Percentiles rank a stretch among this genome's conserved stretches.
phyloP scores from a whole-genome alignment of 2,888 invertebrate genomes.

The Habroteleia sp. region DNA sequence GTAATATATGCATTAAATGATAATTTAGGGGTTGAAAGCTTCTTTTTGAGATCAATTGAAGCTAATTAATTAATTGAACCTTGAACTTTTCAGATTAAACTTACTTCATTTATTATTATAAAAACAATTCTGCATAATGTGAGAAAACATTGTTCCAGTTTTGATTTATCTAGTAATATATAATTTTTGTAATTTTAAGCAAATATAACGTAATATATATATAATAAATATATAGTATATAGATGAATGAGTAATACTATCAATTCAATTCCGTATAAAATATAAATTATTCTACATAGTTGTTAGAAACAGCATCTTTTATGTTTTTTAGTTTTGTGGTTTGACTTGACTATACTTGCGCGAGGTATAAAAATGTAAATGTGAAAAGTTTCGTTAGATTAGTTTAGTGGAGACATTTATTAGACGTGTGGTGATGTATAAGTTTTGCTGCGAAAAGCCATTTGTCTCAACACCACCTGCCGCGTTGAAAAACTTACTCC shows the following conservation, averaged over 20 bases:
- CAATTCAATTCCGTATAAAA: too few species aligned
- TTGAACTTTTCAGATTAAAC: slow-evolving; percentile 15
- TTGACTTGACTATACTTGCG: slow-evolving; percentile 20
- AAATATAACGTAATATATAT: too few species aligned
- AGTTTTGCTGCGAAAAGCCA: slow-evolving; percentile 60
- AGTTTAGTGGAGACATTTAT: slow-evolving; percentile 64
- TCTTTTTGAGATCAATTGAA: slow-evolving; percentile 40
- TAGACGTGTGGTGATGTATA: slow-evolving; percentile 65
- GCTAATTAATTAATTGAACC: slow-evolving; percentile 56
- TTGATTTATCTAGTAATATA: too few species aligned
- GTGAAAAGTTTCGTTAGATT: slow-evolving; percentile 63
- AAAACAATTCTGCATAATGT: too few species aligned
- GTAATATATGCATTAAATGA: slow-evolving; percentile 39
- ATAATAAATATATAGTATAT: too few species aligned
- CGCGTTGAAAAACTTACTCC: slow-evolving; percentile 59
- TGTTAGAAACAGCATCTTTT: slow-evolving; percentile 13
- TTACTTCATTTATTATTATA: too few species aligned
- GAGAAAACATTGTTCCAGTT: too few species aligned
- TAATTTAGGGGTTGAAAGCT: slow-evolving; percentile 33
- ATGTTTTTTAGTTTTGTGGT: slow-evolving; percentile 48
- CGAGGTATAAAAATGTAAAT: slow-evolving; percentile 57
- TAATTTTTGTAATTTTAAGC: too few species aligned
- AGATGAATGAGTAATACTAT: too few species aligned
- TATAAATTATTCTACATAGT: slow-evolving; percentile 15
- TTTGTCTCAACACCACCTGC: slow-evolving; percentile 58